Base-by-base conservation (phyloP, 2,888 invertebrate genomes). In the Ctena decussata region DNA sequence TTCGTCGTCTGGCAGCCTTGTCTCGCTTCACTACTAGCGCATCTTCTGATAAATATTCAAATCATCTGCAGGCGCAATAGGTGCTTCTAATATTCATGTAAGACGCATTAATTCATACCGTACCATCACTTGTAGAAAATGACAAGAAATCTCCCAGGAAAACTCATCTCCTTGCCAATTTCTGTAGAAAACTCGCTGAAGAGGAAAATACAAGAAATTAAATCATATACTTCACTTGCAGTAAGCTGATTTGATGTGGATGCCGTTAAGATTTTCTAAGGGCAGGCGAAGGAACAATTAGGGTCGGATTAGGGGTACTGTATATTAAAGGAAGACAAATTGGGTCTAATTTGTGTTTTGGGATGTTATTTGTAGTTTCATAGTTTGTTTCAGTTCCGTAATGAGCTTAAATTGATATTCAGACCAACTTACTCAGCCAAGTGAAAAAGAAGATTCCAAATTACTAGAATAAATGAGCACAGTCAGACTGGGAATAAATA, bases 161-260 rank as follows among this genome's bases (percentile, higher is more conserved):
- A 77, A 85, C 85, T 79, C 88, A 82, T 85, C 88, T 84, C 81
- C 82, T 88, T 88, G 88, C 85, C 85, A 84, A 88, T 88, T 88
- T 88, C 85, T 84, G 82, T 81, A 80, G 81, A 83, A 46, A 41
- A 82, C 70, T 70, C 88, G 84, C 70, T 79, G 83, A 80, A 75
- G 84, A 85, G 81, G 85, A 88, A 88, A 85, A 88, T 88, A 84
- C 84, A 83, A 85, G 85, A 88, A 88, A 88, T 85, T 83, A 84
- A 88, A 88, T 88, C 88, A 88, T 88, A 72, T 72, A 41, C 72
- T 72, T 72, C 44, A 72, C 72, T 72, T 27, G 46, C 44, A 44
- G 72, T 72, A 46, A 72, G 65, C 65, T 65, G 65, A 65, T 65
- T 65, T 65, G 35, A 65, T 35, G 24, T 65, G 65, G 65, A 35